A percentile compares a stretch with the other conserved stretches of the same genome.
phyloP scores from a whole-genome alignment of 2,888 invertebrate genomes.

The Sipha maydis region DNA sequence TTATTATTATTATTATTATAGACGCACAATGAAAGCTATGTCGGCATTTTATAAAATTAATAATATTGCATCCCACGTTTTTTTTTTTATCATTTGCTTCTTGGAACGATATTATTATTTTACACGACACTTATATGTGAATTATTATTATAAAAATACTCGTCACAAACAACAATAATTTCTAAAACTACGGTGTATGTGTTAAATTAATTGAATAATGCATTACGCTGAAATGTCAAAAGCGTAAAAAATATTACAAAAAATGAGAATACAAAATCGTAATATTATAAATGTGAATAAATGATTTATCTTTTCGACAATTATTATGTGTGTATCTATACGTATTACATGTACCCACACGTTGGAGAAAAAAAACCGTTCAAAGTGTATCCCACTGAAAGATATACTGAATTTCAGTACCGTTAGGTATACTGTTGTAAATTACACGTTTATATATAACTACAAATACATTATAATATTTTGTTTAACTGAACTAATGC shows the following conservation, averaged over 20 bases:
- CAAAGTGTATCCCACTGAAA: neutral
- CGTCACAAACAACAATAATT: neutral
- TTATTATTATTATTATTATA: conserved; percentile 30
- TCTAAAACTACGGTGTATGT: neutral
- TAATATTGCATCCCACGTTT: conserved; percentile 27
- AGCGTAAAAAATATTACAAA: neutral
- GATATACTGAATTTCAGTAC: neutral
- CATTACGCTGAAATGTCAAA: neutral
- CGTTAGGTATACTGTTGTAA: neutral
- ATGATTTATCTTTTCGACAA: neutral
- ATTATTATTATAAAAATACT: neutral
- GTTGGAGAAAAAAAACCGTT: neutral
- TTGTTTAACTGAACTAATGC: neutral
- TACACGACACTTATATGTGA: conserved; percentile 5
- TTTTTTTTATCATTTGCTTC: conserved; percentile 14
- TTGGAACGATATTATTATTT: conserved; percentile 34
- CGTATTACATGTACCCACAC: neutral
- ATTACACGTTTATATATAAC: neutral
- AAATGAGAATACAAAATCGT: neutral
- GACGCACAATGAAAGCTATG: conserved; percentile 7
- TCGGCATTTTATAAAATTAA: conserved; percentile 45
- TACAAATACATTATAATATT: neutral
- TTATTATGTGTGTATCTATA: neutral
- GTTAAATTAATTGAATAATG: neutral
- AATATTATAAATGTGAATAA: neutral